phyloP scores from a whole-genome alignment of 2,888 invertebrate genomes.

The Nymphalis c-album region DNA sequence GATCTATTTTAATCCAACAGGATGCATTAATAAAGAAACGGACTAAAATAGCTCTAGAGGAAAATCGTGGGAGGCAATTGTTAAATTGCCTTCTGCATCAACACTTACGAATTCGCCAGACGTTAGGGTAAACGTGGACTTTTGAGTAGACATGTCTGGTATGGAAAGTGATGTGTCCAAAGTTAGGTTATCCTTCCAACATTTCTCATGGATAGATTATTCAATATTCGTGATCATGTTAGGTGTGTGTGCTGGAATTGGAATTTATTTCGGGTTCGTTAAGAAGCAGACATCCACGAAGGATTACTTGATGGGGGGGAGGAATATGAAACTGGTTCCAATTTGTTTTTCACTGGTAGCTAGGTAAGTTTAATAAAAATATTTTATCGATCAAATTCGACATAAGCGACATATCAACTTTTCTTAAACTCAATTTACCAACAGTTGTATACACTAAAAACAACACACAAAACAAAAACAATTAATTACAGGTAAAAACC shows the following conservation, averaged over 20 bases:
- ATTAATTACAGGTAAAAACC: no score
- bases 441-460: no score
- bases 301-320: conserved; percentile 90
- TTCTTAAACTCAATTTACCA: no score
- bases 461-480: no score
- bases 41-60: conserved; percentile 57
- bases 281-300: conserved; percentile 82
- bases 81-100: conserved; percentile 52
- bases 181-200: conserved; percentile 58
- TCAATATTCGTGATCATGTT: conserved; percentile 86
- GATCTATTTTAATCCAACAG: conserved; percentile 50
- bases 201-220: conserved; percentile 84
- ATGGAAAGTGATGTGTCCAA: conserved; percentile 51
- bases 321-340: conserved; percentile 89
- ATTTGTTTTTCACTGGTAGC: conserved; percentile 91
- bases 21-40: conserved; percentile 56
- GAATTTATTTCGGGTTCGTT: conserved; percentile 89
- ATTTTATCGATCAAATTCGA: no score
- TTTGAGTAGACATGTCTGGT: conserved; percentile 42
- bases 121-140: conserved; percentile 22
- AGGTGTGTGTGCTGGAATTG: conserved; percentile 86
- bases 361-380: conserved; percentile 73
- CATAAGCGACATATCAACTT: no score
- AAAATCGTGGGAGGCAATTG: conserved; percentile 66
- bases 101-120: conserved; percentile 22